Evolutionary conservation across 2,888 invertebrate species (phyloP), one percentile per base, ranked within the genome.

Genomic region (Drosophila fulvimacula): DNA sequence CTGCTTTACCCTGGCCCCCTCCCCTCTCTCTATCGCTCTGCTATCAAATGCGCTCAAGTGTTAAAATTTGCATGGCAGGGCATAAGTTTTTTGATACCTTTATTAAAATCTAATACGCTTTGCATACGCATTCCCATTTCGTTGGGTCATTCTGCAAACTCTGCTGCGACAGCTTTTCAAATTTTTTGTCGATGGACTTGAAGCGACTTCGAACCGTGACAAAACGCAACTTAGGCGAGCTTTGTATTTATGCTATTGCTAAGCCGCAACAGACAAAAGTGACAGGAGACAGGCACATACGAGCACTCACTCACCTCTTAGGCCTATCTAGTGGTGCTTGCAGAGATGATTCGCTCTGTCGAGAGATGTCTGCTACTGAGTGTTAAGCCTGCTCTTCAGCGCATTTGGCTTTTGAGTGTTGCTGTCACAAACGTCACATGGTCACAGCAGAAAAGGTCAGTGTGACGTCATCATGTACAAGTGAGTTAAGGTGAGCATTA

Each of bases 81-180:
- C 64, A 49, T 72, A 62, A 58, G 60, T 71, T 76, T 67, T 57
- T 17, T 42, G 42, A 68, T 81, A 88, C 83, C 87, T 83, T 78
- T 82, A 82, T 86, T 82, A 86, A 82, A 88, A 82, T 81, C 72
- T 86, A 86, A 86, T 86, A 83, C 82, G 73, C 79, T 75, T 70
- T 56, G 48, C 67, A 55, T 57, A 36, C 48, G 41, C 62, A 39
- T 66, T 87, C 79, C 68, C 74, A 65, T 69, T 80, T 79, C 60
- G 64, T 60, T 71, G 81, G 53, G 27, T 34, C 41, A 19, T 53
- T 60, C 48, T 48, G n/a, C 13, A 9, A 30, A 74, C 52, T 36
- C 59, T 38, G 52, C 38, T 27, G 41, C 56, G 73, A 56, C 53
- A 76, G 48, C 58, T 59, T 60, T 75, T 65, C 62, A 36, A 39